Evolutionary conservation across 1,140 invertebrate genomes (phyloP), one percentile per base, ranked within the genome.

Genomic region (Schlechtendalia chinensis): DNA sequence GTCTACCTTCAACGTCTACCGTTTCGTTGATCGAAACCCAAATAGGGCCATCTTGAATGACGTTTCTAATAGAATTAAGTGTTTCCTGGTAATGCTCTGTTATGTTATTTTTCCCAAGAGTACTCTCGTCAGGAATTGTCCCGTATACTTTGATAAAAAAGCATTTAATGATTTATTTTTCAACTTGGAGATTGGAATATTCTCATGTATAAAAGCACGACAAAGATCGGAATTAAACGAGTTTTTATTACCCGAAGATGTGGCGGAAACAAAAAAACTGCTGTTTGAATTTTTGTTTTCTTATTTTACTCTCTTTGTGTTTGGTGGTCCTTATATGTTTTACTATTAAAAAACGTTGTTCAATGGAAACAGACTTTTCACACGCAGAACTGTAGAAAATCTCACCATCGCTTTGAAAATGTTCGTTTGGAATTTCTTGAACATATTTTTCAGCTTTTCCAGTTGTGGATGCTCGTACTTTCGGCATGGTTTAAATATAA

Each of bases 301-400:
- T 61, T 61, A 61, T 61, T 61, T 61, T 67, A 67, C 63, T 67
- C 29, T 39, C 59, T 61, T 27, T 61, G 24, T 61, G 59, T 27
- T 27, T 53, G 50, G 50, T 17, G 50, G 50, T 53, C 50, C 50
- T 17, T 56, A 56, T 56, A 56, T 56, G 53, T n/a, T 56, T 3
- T 56, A 56, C 16, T 56, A 56, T 17, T 56, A 56, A n/a, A 56
- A 56, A 56, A n/a, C 53, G 17, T 56, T 56, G 53, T 56, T 56
- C 53, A 56, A 56, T 5, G 16, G 19, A 56, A 56, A 56, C 53
- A 56, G 17, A 56, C 19, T n/a, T n/a, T 56, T 56, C 17, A 56
- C 53, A 56, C 17, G 53, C 17, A n/a, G 53, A 56, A 56, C 53
- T 19, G 19, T 56, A 56, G 1, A 54, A 54, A 0, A 39, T 39